Evolutionary conservation across 30 jellyfish, hydroid and myxozoan genomes (phyloP).

Genomic region (Aurelia aurita): DNA sequence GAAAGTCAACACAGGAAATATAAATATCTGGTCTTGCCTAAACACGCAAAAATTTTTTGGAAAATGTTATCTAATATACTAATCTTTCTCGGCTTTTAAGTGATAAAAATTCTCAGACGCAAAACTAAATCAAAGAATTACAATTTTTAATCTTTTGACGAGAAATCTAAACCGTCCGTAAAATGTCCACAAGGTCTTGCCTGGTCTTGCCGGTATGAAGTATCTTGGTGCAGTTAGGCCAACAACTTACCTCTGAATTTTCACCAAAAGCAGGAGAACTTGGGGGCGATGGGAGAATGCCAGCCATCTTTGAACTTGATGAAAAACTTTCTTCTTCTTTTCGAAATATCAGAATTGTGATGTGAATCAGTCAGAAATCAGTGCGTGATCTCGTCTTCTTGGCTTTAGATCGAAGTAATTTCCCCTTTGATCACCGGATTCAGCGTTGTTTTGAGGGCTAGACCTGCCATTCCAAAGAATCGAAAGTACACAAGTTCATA

Average conservation of each 20-base stretch:
- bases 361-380: not conserved
- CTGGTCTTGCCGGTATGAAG: not conserved
- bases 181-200: not conserved
- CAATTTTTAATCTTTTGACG: not conserved
- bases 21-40: not conserved
- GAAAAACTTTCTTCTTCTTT: not conserved
- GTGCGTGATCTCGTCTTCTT: not conserved
- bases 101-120: too few relatives aligned
- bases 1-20: not conserved
- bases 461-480: constrained; percentile 56
- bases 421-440: too few relatives aligned
- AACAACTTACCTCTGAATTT: constrained; percentile 1
- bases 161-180: constrained; percentile 2
- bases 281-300: constrained; percentile 74
- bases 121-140: too few relatives aligned
- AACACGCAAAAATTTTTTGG: too few relatives aligned
- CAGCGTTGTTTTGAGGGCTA: constrained; percentile 62
- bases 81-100: too few relatives aligned
- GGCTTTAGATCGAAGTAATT: too few relatives aligned
- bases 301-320: constrained; percentile 30
- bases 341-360: not conserved
- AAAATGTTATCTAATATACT: too few relatives aligned
- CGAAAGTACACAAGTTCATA: constrained; percentile 41
- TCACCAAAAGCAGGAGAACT: constrained; percentile 38
- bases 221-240: not conserved